phyloP scores from a whole-genome alignment of 2,888 invertebrate genomes.

The Rhagonycha lutea region DNA sequence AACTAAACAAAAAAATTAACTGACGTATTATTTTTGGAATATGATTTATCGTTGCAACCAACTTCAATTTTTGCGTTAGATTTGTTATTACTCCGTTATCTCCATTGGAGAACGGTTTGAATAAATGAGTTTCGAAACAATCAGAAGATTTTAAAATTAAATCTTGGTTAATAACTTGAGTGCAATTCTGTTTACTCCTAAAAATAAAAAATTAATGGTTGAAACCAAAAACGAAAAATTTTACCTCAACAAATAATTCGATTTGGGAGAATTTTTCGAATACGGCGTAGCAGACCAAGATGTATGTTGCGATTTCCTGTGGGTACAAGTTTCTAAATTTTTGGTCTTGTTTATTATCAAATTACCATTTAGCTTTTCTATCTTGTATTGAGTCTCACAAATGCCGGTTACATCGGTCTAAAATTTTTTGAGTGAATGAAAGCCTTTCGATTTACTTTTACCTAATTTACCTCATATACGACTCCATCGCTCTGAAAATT shows the following conservation, averaged over 20 bases:
- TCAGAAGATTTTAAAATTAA: slow-evolving; percentile 22
- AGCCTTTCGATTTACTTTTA: background rate
- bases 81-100: slow-evolving; percentile 33
- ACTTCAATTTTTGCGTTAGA: slow-evolving; percentile 29
- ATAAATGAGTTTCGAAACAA: slow-evolving; percentile 35
- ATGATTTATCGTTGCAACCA: slow-evolving; percentile 1
- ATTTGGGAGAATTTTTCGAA: slow-evolving; percentile 19
- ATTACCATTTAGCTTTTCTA: slow-evolving; percentile 4
- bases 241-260: slow-evolving; percentile 32
- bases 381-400: slow-evolving; percentile 35
- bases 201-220: slow-evolving; percentile 6
- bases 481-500: slow-evolving; percentile 21
- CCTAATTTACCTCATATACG: slow-evolving; percentile 28
- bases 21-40: background rate
- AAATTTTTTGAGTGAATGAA: background rate
- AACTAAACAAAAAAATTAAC: background rate
- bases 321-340: slow-evolving; percentile 34
- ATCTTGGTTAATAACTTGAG: slow-evolving; percentile 24
- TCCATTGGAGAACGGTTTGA: slow-evolving; percentile 37
- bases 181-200: slow-evolving; percentile 34
- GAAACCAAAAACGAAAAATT: background rate
- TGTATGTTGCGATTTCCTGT: slow-evolving; percentile 32
- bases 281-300: slow-evolving; percentile 36
- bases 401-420: slow-evolving; percentile 36
- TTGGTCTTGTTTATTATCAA: slow-evolving; percentile 31